phyloP scores from a whole-genome alignment of 2,888 invertebrate genomes.

The Ametastegia equiseti region DNA sequence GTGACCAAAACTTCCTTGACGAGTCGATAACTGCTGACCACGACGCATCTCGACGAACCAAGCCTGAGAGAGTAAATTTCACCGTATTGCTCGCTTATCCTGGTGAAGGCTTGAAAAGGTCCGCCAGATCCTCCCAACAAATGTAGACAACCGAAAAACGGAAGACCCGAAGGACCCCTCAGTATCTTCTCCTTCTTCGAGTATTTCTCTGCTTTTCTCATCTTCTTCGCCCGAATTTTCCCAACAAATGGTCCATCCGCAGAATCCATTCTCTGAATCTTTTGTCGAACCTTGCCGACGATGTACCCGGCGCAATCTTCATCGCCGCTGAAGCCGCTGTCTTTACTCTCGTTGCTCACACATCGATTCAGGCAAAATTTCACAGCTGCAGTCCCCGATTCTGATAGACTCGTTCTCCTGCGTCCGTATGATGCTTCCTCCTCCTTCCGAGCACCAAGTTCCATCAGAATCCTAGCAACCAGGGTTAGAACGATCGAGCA shows the following conservation, averaged over 20 bases:
- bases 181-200: constrained; percentile 35
- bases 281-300: background rate
- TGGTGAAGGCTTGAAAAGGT: constrained; percentile 86
- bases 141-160: constrained; percentile 85
- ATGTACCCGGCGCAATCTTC: constrained; percentile 1
- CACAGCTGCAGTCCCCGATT: background rate
- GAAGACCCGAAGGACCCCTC: constrained; percentile 74
- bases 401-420: background rate
- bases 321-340: constrained; percentile 20
- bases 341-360: constrained; percentile 5
- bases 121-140: constrained; percentile 81
- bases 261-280: constrained; percentile 4
- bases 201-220: background rate
- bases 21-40: constrained; percentile 85
- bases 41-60: constrained; percentile 84
- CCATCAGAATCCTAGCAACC: background rate
- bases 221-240: background rate
- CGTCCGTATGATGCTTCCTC: background rate
- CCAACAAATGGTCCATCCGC: background rate
- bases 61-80: constrained; percentile 85
- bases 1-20: constrained; percentile 88
- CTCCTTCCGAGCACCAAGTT: background rate
- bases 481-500: background rate
- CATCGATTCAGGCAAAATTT: constrained; percentile 24
- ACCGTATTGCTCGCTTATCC: constrained; percentile 83